Base-by-base conservation (phyloP, 2,797 vertebrate genomes). In the Oreortyx pictus region DNA sequence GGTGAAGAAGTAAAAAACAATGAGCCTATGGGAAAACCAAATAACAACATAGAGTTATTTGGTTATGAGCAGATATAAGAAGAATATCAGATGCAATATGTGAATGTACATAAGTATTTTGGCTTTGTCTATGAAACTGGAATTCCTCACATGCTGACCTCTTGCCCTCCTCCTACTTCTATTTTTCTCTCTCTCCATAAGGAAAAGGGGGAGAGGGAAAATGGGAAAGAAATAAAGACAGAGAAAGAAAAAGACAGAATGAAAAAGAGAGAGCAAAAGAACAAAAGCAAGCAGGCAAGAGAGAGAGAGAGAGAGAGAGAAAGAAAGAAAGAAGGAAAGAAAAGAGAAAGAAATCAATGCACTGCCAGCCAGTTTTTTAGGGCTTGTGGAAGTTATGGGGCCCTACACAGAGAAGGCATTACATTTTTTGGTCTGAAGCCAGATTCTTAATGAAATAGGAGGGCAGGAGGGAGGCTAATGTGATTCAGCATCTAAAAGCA, bases 391-490 rank as follows among this genome's bases (percentile, higher is more conserved):
- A 94, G 92, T 97, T 94, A 96, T 56, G 90, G 92, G 90, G 89
- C 91, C 92, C 95, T 93, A 71, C 64, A 59, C 64, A 61, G 93
- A 96, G 92, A 95, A 96, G 88, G 88, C 86, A 96, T 96, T 96
- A 78, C 73, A 93, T 89, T 96, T 97, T 97, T 97, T 98, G 95
- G 98, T 97, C 95, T 96, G 68, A 89, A 96, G 98, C 97, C 98
- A 98, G 97, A 94, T 96, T 97, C 95, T 97, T 98, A 98, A 98
- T 98, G 97, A 98, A 97, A 98, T 97, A 96, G 93, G 95, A 97
- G 95, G 97, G 95, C 94, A 96, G 92, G 89, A 91, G 92, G 92
- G 91, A 97, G 97, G 96, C 94, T 94, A 97, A 97, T 96, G 97
- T 97, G 95, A 97, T 96, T 97, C 96, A 96, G 96, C 96, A 96